phyloP scores from a whole-genome alignment of 2,797 vertebrate genomes.

The Selene dorsalis region DNA sequence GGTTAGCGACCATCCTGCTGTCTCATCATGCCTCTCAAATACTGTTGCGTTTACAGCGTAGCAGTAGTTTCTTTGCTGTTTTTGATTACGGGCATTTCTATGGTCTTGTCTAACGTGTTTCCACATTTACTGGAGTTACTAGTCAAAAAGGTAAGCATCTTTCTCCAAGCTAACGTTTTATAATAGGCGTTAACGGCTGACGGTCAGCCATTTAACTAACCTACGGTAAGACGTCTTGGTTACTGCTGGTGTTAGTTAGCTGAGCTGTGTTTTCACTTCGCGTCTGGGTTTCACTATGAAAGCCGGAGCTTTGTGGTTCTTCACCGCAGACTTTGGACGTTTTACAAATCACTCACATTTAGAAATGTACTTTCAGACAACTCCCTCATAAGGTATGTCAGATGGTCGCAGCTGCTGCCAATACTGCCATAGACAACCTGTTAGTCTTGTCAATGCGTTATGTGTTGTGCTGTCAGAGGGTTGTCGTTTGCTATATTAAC shows the following conservation, averaged over 20 bases:
- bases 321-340: neutral
- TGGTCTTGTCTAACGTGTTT: conserved; percentile 79
- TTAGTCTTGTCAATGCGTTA: neutral
- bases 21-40: conserved; percentile 69
- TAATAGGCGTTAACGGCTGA: too few species aligned
- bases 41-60: conserved; percentile 76
- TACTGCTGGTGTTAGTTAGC: conserved; percentile 2
- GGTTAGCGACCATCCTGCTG: neutral
- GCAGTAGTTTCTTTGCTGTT: conserved; percentile 75
- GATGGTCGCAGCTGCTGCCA: neutral
- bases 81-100: conserved; percentile 76
- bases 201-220: neutral
- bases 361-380: neutral
- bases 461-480: neutral
- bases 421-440: neutral
- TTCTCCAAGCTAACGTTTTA: neutral
- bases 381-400: too few species aligned
- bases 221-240: neutral
- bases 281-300: neutral
- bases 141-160: conserved; percentile 78
- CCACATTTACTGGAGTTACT: conserved; percentile 67
- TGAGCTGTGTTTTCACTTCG: neutral
- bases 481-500: neutral
- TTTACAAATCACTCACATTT: neutral
- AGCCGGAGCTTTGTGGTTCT: neutral